Evolutionary conservation across 2,888 invertebrate genomes (phyloP), one percentile per base, ranked within the genome.

Genomic region (Ametastegia equiseti): DNA sequence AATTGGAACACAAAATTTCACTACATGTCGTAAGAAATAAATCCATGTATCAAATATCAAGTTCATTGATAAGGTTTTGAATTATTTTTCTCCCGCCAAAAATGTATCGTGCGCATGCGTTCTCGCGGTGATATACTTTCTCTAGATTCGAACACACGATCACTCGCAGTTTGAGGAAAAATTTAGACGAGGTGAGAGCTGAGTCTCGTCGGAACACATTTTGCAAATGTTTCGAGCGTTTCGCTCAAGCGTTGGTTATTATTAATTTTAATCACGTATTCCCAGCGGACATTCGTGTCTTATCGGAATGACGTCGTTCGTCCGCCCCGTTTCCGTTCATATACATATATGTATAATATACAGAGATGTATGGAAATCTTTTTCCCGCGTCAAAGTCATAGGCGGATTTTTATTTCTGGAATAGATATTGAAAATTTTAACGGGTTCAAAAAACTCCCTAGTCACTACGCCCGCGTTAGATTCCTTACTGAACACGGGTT

Each of bases 391-490:
- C 54, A 54, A 23, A 54, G 23, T 23, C 23, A 54, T 54, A 54
- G 1, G 54, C 23, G 4, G 0, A 6, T 50, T 23, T 54, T 19
- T 19, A 11, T 2, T 9, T 54, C 9, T 19, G n/a, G n/a, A n/a
- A 23, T 11, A 11, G 23, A 1, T 9, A 9, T 11, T 6, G 11
- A 42, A 11, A 0, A 54, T 19, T 54, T 54, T 23, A 23, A 54
- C 54, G 23, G 54, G 54, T 54, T 3, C 1, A 54, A 54, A 54
- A 54, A 23, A 4, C 23, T 54, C 54, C 23, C 15, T 30, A 15
- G 60, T 60, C 30, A n/a, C 19, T 39, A 67, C 67, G 3, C n/a
- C 67, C 67, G 67, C 67, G 67, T 39, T 7, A 67, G 9, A n/a
- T 47, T 71, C 45, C 47, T 71, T 23, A 71, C 71, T 71, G 27